Evolutionary conservation across 2,113 vertebrate genomes (phyloP).

Genomic region (Athene noctua): DNA sequence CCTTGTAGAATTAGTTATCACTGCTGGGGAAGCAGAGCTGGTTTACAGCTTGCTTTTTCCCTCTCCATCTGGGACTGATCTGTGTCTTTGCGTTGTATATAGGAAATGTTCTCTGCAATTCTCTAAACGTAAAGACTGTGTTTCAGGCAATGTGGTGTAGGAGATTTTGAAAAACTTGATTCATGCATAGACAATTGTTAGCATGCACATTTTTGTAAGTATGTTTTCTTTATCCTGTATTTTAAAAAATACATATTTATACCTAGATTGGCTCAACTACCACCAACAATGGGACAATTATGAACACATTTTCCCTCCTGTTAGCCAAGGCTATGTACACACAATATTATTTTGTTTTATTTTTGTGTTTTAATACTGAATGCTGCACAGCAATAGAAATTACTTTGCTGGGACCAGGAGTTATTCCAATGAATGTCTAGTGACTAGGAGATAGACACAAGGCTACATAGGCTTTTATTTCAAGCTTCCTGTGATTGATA

Average conservation of each 20-base stretch:
- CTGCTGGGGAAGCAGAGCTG: conserved; percentile 28
- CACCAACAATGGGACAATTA: neutral
- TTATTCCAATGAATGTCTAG: neutral
- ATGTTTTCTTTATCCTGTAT: neutral
- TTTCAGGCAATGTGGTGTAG: neutral
- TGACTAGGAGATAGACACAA: neutral
- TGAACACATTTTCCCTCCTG: neutral
- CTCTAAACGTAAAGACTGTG: neutral
- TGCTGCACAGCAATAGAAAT: neutral
- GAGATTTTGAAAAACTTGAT: neutral
- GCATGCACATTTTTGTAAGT: neutral
- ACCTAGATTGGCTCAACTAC: neutral
- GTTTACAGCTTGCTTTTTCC: conserved; percentile 41
- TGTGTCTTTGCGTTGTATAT: neutral
- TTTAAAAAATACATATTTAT: neutral
- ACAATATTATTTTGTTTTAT: neutral
- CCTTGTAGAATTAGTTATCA: conserved; percentile 40
- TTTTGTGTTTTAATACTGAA: neutral
- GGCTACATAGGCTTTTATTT: neutral
- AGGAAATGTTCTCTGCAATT: conserved; percentile 48
- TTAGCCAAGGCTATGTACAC: neutral
- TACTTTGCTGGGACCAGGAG: neutral
- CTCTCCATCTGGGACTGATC: conserved; percentile 44
- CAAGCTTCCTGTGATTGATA: neutral
- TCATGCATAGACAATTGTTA: neutral